These are phyloP conservation scores for Sminthurinus aureus DNA, from an alignment of 2,888 invertebrate genomes.

Conservation along the genomic window DNA sequence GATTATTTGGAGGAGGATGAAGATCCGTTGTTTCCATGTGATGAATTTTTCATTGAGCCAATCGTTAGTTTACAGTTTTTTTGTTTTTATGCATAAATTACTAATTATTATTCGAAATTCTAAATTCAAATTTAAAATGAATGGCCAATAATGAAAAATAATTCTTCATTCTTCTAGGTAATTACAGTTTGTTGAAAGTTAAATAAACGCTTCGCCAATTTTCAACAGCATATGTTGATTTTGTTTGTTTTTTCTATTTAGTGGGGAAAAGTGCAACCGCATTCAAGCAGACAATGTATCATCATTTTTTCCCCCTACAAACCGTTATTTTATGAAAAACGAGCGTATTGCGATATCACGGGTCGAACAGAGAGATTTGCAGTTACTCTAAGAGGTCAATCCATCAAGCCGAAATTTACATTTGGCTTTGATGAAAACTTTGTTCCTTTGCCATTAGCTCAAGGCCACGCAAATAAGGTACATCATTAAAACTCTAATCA, in stretches of 20 bases:
- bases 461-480: slow-evolving; percentile 11
- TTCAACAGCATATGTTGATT: too few species aligned
- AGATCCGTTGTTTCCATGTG: slow-evolving; percentile 24
- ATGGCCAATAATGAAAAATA: background rate
- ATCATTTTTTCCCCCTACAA: slow-evolving; percentile 48
- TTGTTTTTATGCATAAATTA: too few species aligned
- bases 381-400: slow-evolving; percentile 46
- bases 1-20: background rate
- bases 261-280: slow-evolving; percentile 52
- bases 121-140: background rate
- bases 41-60: slow-evolving; percentile 32
- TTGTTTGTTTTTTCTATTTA: background rate
- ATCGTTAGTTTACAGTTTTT: slow-evolving; percentile 6
- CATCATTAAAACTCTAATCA: background rate
- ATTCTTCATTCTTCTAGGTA: background rate
- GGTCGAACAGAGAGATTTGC: slow-evolving; percentile 46
- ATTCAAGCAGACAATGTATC: slow-evolving; percentile 43
- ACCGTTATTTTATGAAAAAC: slow-evolving; percentile 22
- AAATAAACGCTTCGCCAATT: too few species aligned
- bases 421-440: slow-evolving; percentile 49
- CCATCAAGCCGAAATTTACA: slow-evolving; percentile 53
- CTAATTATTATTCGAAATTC: too few species aligned
- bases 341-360: slow-evolving; percentile 48
- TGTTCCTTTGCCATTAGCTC: background rate
- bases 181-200: too few species aligned